A percentile compares a stretch with the other conserved stretches of the same genome.
Evolutionary conservation across 2,797 vertebrate species (phyloP).

Genomic region (Heterohyrax brucei): DNA sequence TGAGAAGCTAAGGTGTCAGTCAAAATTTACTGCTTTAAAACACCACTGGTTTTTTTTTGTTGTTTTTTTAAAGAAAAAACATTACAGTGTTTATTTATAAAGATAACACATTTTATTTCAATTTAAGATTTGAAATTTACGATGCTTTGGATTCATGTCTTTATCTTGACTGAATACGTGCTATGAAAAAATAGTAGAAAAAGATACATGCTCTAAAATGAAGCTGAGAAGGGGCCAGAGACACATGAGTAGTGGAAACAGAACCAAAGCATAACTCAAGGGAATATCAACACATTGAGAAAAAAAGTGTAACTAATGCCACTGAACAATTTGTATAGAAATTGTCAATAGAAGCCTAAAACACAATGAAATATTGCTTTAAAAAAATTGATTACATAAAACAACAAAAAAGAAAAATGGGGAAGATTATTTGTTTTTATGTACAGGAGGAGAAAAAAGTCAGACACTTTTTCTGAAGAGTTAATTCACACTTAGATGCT

Average conservation of each 20-base stretch:
- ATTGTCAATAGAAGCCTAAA: neutral
- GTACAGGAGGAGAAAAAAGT: conserved; percentile 31
- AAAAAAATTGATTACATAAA: neutral
- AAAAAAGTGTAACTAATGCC: neutral
- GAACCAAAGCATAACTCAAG: neutral
- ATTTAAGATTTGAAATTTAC: conserved; percentile 3
- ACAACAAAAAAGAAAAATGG: neutral
- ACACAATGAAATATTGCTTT: neutral
- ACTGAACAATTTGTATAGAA: neutral
- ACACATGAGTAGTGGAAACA: neutral
- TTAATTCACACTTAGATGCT: neutral
- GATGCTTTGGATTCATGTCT: neutral
- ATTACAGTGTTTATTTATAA: neutral
- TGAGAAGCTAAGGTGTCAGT: neutral
- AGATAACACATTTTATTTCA: neutral
- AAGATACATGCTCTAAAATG: neutral
- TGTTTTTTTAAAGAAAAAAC: neutral
- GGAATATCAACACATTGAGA: neutral
- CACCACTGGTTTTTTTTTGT: neutral
- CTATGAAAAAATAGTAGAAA: conserved; percentile 19
- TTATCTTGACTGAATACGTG: neutral
- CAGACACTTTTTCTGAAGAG: neutral
- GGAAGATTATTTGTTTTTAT: neutral
- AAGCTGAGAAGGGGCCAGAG: neutral
- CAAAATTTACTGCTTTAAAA: conserved; percentile 9